Evolutionary conservation across 2,888 invertebrate species (phyloP).

Genomic region (Cremastinae sp.): DNA sequence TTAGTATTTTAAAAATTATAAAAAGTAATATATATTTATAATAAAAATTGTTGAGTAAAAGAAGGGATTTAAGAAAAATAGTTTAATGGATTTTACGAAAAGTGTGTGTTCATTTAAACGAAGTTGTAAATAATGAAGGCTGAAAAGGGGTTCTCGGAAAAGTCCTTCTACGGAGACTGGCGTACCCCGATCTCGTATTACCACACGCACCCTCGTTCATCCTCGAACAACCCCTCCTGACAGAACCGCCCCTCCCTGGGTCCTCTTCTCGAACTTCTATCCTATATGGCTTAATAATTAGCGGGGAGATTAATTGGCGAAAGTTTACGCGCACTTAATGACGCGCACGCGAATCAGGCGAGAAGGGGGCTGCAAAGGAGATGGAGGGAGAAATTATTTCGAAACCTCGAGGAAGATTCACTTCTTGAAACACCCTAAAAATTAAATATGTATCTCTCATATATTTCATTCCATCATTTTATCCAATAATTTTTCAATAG

Average conservation of each 20-base stretch:
- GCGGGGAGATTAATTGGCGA: slow-evolving; percentile 76
- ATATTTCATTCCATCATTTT: too few species aligned
- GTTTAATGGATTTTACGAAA: too few species aligned
- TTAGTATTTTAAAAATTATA: too few species aligned
- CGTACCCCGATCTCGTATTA: slow-evolving; percentile 16
- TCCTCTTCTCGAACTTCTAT: slow-evolving; percentile 66
- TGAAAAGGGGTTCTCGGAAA: slow-evolving; percentile 41
- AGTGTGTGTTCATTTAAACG: background rate
- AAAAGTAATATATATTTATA: too few species aligned
- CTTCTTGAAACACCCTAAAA: too few species aligned
- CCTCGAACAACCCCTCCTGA: slow-evolving; percentile 41
- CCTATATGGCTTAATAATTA: slow-evolving; percentile 77
- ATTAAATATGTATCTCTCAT: too few species aligned
- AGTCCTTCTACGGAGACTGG: slow-evolving; percentile 27
- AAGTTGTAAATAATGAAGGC: background rate
- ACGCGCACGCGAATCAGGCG: slow-evolving; percentile 57
- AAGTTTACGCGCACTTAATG: slow-evolving; percentile 72
- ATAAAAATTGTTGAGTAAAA: too few species aligned
- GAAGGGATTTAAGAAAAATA: too few species aligned
- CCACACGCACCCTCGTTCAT: slow-evolving; percentile 40
- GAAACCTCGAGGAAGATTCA: slow-evolving; percentile 1
- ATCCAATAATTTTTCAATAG: too few species aligned
- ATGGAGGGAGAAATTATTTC: slow-evolving; percentile 7
- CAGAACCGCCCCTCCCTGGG: slow-evolving; percentile 56
- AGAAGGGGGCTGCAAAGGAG: background rate